Evolutionary conservation across 2,113 vertebrate genomes (phyloP).

Genomic region (Eupsittula cactorum): DNA sequence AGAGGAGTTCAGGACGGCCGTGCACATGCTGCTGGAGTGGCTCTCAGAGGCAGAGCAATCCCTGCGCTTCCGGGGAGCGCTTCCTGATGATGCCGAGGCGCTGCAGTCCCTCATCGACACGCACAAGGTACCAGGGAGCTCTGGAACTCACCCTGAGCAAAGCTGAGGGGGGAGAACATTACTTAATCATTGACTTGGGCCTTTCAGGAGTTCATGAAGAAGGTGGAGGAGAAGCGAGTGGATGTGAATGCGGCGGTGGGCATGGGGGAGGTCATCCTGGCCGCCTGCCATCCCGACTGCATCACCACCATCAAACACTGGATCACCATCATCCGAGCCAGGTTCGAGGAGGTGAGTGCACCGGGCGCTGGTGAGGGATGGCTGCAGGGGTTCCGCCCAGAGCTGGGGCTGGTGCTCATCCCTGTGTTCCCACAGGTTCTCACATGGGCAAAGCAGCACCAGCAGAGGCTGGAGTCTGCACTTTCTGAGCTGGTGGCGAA

Average conservation of each 20-base stretch:
- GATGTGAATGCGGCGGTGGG: slow-evolving; percentile 89
- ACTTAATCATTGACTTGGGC: background rate
- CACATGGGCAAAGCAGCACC: slow-evolving; percentile 97
- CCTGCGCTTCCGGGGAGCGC: slow-evolving; percentile 92
- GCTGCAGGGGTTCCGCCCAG: background rate
- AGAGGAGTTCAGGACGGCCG: slow-evolving; percentile 90
- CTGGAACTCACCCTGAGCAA: fast-evolving
- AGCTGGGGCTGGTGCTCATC: fast-evolving
- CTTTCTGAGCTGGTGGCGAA: slow-evolving; percentile 92
- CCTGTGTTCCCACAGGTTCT: slow-evolving; percentile 80
- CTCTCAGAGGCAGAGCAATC: slow-evolving; percentile 97
- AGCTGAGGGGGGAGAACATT: fast-evolving
- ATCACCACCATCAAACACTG: slow-evolving; percentile 99
- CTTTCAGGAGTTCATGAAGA: slow-evolving; percentile 92
- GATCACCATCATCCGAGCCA: slow-evolving; percentile 98
- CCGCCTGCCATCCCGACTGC: slow-evolving; percentile 91
- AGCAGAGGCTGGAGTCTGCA: slow-evolving; percentile 90
- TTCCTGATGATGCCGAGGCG: slow-evolving; percentile 92
- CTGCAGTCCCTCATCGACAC: slow-evolving; percentile 88
- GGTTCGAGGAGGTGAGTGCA: slow-evolving; percentile 91
- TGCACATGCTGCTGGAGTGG: slow-evolving; percentile 95
- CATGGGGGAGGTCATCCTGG: slow-evolving; percentile 93
- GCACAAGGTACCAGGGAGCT: slow-evolving; percentile 76
- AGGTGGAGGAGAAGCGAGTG: slow-evolving; percentile 91
- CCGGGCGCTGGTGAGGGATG: background rate